Evolutionary conservation across 2,113 vertebrate species (phyloP).

Genomic region (Ageneiosus marmoratus): DNA sequence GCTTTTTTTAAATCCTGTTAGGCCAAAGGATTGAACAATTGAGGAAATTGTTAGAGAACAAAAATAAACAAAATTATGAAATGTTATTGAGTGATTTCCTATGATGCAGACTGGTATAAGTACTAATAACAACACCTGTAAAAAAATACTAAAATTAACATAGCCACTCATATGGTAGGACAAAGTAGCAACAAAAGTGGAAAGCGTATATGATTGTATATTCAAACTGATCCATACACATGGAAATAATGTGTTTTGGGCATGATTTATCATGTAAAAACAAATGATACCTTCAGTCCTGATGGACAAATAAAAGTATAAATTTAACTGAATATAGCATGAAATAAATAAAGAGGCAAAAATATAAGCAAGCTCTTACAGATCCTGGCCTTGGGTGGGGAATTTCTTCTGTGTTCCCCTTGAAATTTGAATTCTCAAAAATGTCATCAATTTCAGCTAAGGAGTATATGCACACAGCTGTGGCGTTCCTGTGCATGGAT

Average conservation of each 20-base stretch:
- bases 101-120: background rate
- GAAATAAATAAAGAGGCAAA: background rate
- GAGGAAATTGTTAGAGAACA: constrained; percentile 30
- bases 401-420: constrained; percentile 68
- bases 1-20: background rate
- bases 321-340: background rate
- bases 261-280: background rate
- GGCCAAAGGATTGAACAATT: constrained; percentile 25
- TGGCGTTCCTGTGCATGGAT: constrained; percentile 79
- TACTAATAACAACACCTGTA: background rate
- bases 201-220: background rate
- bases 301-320: background rate
- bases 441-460: constrained; percentile 78
- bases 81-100: background rate
- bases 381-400: constrained; percentile 82
- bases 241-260: background rate
- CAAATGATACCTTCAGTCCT: background rate
- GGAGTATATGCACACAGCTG: constrained; percentile 86
- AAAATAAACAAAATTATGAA: background rate
- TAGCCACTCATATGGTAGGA: background rate
- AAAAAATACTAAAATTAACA: background rate
- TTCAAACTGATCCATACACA: background rate
- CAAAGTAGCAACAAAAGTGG: background rate
- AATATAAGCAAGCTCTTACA: constrained; percentile 67
- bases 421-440: constrained; percentile 82